These are phyloP conservation scores for Anarhynchus alexandrinus DNA, from an alignment of 2,113 vertebrate genomes.

Conservation along the genomic window DNA sequence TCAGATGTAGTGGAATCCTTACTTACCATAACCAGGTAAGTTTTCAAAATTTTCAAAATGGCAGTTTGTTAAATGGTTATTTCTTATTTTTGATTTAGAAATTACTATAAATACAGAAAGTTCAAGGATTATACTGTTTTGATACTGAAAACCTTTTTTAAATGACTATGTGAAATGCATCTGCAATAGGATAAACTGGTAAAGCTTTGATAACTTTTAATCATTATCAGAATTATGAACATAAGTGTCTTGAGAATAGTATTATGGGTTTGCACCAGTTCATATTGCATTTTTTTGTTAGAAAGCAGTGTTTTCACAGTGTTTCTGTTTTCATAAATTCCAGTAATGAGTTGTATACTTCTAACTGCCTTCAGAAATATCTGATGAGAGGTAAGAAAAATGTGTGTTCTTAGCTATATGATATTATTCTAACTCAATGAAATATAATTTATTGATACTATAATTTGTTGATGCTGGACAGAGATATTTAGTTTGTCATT, in stretches of 20 bases:
- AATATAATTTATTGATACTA: neutral
- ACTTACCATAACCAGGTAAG: slow-evolving; percentile 7
- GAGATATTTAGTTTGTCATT: neutral
- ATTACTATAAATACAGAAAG: neutral
- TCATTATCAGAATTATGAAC: neutral
- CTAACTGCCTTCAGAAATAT: neutral
- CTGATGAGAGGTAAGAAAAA: neutral
- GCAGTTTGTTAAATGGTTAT: neutral
- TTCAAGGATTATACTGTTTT: neutral
- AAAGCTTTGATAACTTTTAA: neutral
- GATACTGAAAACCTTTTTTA: neutral
- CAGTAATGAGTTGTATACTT: neutral
- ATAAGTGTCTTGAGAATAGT: neutral
- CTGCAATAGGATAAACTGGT: neutral
- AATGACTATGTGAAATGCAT: neutral
- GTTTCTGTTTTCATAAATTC: neutral
- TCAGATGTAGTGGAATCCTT: neutral
- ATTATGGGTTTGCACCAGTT: neutral
- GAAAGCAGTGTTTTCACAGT: neutral
- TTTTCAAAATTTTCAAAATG: neutral
- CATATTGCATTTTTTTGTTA: neutral
- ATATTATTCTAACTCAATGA: neutral
- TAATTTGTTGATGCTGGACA: neutral
- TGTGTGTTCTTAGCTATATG: neutral
- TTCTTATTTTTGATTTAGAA: neutral